These are phyloP conservation scores for Dicyrtoma fusca DNA, from an alignment of 2,888 invertebrate species.

Conservation along the genomic window DNA sequence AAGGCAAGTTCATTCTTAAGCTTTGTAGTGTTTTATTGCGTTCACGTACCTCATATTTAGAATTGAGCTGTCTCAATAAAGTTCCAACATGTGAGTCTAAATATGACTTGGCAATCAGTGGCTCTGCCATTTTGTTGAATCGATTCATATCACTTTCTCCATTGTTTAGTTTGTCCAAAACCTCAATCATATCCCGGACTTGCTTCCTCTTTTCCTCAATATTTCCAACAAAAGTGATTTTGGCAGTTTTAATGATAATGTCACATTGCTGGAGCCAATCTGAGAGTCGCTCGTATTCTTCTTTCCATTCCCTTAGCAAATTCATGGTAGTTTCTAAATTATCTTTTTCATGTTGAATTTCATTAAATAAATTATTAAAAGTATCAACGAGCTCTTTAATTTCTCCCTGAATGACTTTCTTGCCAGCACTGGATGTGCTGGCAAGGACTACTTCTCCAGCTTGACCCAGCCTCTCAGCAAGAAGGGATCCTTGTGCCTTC, in stretches of 20 bases:
- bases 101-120: slow-evolving; percentile 74
- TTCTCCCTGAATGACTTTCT: slow-evolving; percentile 79
- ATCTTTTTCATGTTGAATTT: slow-evolving; percentile 81
- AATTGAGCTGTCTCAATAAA: slow-evolving; percentile 81
- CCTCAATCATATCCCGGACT: slow-evolving; percentile 73
- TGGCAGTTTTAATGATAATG: slow-evolving; percentile 86
- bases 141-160: slow-evolving; percentile 82
- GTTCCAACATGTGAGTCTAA: slow-evolving; percentile 85
- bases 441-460: slow-evolving; percentile 84
- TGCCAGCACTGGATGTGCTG: slow-evolving; percentile 79
- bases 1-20: too few relatives aligned
- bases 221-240: slow-evolving; percentile 77
- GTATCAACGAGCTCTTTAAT: slow-evolving; percentile 82
- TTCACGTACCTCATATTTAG: slow-evolving; percentile 81
- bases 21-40: too few relatives aligned
- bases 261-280: slow-evolving; percentile 93
- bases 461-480: slow-evolving; percentile 83
- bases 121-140: slow-evolving; percentile 74
- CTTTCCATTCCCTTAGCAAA: slow-evolving; percentile 89
- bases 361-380: slow-evolving; percentile 81
- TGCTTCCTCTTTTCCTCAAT: slow-evolving; percentile 82
- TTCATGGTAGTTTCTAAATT: slow-evolving; percentile 78
- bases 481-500: slow-evolving; percentile 84
- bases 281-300: slow-evolving; percentile 85
- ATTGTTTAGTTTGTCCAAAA: slow-evolving; percentile 73